Evolutionary conservation across 2,888 invertebrate species (phyloP).

Genomic region (Xestia sexstrigata): DNA sequence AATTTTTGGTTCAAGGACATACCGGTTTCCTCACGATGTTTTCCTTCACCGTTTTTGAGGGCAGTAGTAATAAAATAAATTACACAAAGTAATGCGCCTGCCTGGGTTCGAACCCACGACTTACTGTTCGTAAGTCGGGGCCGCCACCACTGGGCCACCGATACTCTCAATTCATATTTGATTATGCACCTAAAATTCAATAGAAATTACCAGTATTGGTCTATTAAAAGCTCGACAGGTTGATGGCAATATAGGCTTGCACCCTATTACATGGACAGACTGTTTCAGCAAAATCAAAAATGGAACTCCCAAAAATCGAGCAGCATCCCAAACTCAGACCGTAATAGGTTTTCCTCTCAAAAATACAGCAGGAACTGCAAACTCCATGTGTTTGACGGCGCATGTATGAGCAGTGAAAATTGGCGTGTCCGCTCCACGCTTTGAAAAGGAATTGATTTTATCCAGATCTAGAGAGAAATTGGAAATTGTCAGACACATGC

Average conservation of each 20-base stretch:
- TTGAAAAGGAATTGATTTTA: slow-evolving; percentile 44
- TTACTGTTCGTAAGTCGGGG: no score
- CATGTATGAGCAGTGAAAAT: slow-evolving; percentile 44
- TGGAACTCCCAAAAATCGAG: not conserved
- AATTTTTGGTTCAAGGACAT: no score
- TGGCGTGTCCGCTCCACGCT: slow-evolving; percentile 34
- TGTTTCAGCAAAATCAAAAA: slow-evolving; percentile 8
- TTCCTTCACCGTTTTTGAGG: no score
- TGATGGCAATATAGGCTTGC: not conserved
- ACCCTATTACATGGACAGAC: no score
- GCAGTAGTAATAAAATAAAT: no score
- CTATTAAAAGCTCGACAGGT: not conserved
- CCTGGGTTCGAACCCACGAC: no score
- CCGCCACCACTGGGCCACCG: no score
- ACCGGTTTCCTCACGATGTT: no score
- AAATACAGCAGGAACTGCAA: slow-evolving; percentile 20
- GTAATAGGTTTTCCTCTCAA: slow-evolving; percentile 17
- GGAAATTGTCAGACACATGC: slow-evolving; percentile 16
- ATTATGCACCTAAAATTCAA: not conserved
- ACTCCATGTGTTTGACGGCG: slow-evolving; percentile 22
- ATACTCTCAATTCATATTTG: no score
- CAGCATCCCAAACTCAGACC: no score
- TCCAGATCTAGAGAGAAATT: slow-evolving; percentile 27
- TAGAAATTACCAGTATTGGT: not conserved
- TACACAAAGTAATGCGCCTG: no score